Base-by-base conservation (phyloP, 2,113 vertebrate species). In the Pseudonaja textilis region DNA sequence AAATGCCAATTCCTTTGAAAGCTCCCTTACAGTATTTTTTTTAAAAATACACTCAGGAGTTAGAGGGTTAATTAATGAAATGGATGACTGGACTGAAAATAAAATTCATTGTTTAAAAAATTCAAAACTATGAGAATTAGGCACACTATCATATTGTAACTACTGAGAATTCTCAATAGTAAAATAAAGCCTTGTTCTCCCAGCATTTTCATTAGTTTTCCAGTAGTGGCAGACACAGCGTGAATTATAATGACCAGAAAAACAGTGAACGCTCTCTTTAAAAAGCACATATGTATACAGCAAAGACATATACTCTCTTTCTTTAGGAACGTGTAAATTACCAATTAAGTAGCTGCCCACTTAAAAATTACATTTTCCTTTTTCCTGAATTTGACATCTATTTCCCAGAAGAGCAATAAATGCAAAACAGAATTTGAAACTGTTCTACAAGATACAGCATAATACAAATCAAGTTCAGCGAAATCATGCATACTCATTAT, bases 121-220 rank as follows among this genome's bases (percentile, higher is more conserved):
- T 0, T 86, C 45, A 50, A 95, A 95, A 96, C 94, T 96, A 95
- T 90, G 97, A 97, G 97, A 97, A 98, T 97, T 97, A 97, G 96
- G 95, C 96, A 96, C 95, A 96, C 97, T 96, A 97, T 96, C 97
- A 97, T 96, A 96, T 91, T 95, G 95, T 94, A 97, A 97, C 97
- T 96, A 97, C 94, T 90, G 94, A 97, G 97, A 98, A 98, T 97
- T 97, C 97, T 97, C 97, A 97, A 96, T 96, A 97, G 97, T 97
- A 96, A 98, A 97, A 98, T 97, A 98, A 98, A 98, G 96, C 96
- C 96, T 96, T 95, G 95, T 95, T 96, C 95, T 95, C 95, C 94
- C 96, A 96, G 97, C 96, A 94, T 97, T 98, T 98, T 98, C 98
- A 98, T 98, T 98, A 98, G 97, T 97, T 97, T 97, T 97, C 96